Evolutionary conservation across 2,113 vertebrate genomes (phyloP).

Genomic region (Hippocampus zosterae): DNA sequence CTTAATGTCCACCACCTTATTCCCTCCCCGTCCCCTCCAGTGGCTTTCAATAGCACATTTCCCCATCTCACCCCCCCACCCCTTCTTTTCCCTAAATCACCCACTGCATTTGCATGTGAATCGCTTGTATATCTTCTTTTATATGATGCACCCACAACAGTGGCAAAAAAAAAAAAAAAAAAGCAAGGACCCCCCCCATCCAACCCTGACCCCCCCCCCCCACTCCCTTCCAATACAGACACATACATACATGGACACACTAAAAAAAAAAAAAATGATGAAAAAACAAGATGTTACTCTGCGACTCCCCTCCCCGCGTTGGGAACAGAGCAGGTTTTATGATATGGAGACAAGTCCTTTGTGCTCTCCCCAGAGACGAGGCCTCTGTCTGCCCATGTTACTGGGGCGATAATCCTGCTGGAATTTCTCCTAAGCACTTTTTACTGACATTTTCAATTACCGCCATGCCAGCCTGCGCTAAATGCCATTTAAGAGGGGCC

Average conservation of each 20-base stretch:
- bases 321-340: conserved; percentile 69
- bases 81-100: conserved; percentile 78
- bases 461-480: conserved; percentile 63
- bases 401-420: conserved; percentile 72
- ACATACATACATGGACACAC: conserved; percentile 23
- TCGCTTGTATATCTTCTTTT: conserved; percentile 82
- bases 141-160: conserved; percentile 81
- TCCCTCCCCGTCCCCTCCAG: conserved; percentile 41
- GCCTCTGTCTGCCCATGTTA: conserved; percentile 70
- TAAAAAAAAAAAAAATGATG: conserved; percentile 23
- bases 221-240: conserved; percentile 13
- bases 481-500: conserved; percentile 65
- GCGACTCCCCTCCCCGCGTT: conserved; percentile 51
- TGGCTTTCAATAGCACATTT: conserved; percentile 80
- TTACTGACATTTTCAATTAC: conserved; percentile 75
- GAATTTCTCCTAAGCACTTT: conserved; percentile 73
- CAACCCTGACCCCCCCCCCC: conserved; percentile 3
- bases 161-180: conserved; percentile 55
- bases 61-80: conserved; percentile 59
- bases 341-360: conserved; percentile 74
- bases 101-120: conserved; percentile 80
- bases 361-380: conserved; percentile 64
- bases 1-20: conserved; percentile 62
- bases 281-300: conserved; percentile 65
- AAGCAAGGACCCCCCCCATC: conserved; percentile 24